These are phyloP conservation scores for Rhagoletis zephyria DNA, from an alignment of 1,140 invertebrate genomes.

Conservation along the genomic window DNA sequence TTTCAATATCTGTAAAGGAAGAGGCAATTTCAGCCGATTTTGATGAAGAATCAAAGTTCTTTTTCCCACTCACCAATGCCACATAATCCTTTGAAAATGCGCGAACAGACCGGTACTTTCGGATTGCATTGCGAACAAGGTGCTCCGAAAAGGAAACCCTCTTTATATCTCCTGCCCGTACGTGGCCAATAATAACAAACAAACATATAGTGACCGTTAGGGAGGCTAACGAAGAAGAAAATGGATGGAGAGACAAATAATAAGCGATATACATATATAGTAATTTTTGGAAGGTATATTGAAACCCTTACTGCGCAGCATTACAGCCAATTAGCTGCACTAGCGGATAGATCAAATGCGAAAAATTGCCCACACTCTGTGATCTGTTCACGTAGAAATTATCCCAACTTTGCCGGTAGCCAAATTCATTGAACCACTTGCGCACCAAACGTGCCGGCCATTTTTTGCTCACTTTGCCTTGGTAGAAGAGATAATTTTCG, in stretches of 20 bases:
- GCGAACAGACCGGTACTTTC: conserved; percentile 23
- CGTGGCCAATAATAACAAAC: conserved; percentile 51
- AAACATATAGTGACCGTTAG: background rate
- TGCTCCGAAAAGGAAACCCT: conserved; percentile 1
- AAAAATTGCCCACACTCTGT: conserved; percentile 15
- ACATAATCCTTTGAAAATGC: conserved; percentile 35
- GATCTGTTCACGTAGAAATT: background rate
- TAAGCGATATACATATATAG: background rate
- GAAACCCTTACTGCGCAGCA: conserved; percentile 9
- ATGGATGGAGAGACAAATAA: background rate
- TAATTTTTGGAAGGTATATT: too few species aligned
- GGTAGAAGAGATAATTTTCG: conserved; percentile 26
- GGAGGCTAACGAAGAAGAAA: background rate
- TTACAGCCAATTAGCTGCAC: conserved; percentile 47
- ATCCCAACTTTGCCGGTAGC: background rate
- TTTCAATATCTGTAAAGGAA: conserved; percentile 47
- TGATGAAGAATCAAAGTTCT: background rate
- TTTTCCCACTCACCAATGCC: conserved; percentile 11
- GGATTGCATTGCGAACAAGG: conserved; percentile 45
- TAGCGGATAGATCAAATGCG: conserved; percentile 35
- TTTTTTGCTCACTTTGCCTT: background rate
- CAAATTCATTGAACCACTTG: conserved; percentile 44
- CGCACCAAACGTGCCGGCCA: conserved; percentile 44
- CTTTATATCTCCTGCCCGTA: background rate
- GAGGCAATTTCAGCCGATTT: background rate